Evolutionary conservation across 2,797 vertebrate species (phyloP).

Genomic region (Astyanax mexicanus): DNA sequence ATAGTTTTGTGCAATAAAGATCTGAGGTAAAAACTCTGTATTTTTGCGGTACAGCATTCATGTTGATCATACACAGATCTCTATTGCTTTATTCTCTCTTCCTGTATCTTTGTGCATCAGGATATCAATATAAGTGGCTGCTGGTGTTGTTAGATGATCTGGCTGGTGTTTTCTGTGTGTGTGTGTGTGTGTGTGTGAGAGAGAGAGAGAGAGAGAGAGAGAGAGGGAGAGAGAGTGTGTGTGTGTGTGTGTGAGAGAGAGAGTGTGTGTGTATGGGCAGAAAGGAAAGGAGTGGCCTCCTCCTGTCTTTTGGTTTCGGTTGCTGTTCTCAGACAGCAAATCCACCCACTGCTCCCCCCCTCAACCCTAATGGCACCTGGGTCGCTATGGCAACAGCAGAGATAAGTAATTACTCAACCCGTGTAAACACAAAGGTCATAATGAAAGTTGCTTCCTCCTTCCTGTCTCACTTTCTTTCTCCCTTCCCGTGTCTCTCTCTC

Average conservation of each 20-base stretch:
- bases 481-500: constrained; percentile 3
- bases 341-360: not conserved
- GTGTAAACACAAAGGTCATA: constrained; percentile 29
- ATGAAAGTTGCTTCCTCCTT: constrained; percentile 9
- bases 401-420: constrained; percentile 12
- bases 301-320: constrained; percentile 51
- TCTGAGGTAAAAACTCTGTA: no score
- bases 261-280: not conserved
- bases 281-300: constrained; percentile 1
- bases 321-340: constrained; percentile 39
- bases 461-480: not conserved
- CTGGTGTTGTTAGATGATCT: constrained; percentile 33
- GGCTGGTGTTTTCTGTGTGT: not conserved
- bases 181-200: constrained; percentile 12
- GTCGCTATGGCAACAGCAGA: constrained; percentile 21
- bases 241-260: constrained; percentile 19
- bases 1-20: no score
- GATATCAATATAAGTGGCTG: constrained; percentile 13
- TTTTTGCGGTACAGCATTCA: no score
- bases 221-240: constrained; percentile 4
- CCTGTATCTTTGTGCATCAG: not conserved
- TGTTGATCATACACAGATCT: no score
- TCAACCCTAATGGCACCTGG: constrained; percentile 12
- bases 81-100: not conserved
- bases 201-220: constrained; percentile 3